Base-by-base conservation (phyloP, 2,888 invertebrate genomes). In the Scaptomyza polygonia region DNA sequence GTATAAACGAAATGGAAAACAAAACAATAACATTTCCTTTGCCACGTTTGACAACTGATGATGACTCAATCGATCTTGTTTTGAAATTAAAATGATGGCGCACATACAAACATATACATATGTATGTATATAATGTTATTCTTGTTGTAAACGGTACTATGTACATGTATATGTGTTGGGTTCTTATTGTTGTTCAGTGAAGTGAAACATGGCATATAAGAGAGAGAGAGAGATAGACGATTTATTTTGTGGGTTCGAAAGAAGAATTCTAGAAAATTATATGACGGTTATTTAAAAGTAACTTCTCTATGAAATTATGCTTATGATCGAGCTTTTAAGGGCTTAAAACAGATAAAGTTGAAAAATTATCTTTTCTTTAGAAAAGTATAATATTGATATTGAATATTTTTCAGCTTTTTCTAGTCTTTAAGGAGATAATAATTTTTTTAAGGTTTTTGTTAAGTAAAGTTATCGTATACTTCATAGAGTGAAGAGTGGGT, bases 1-100 rank as follows among this genome's bases (percentile, higher is more conserved):
- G 65, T 36, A n/a, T 2, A 6, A 16, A 39, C 9, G 4, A 39
- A 9, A 2, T 12, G 32, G 32, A 34, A 34, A 34, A 16, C 16
- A 16, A 16, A 5, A 16, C 39, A 39, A 39, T 9, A 16, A 47
- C 44, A 43, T 67, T 77, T 73, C 78, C 62, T 78, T 74, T 74
- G 75, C 78, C 78, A 73, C 54, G 47, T 51, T 57, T n/a, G 30
- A 18, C 18, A 32, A 18, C 49, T 34, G 49, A 44, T 21, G 63
- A 72, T 79, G 84, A 79, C 72, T 79, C 84, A 83, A 55, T 66
- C 65, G 84, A 75, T 76, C 77, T 79, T 82, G 67, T 63, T 82
- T 82, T 75, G 54, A 71, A 75, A 58, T 65, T 71, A n/a, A 65
- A 74, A 75, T 79, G 58, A 73, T 78, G 53, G 72, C 57, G 57